Conservation (phyloP, 1,140 invertebrate species). For the Macrobrachium nipponense region DNA sequence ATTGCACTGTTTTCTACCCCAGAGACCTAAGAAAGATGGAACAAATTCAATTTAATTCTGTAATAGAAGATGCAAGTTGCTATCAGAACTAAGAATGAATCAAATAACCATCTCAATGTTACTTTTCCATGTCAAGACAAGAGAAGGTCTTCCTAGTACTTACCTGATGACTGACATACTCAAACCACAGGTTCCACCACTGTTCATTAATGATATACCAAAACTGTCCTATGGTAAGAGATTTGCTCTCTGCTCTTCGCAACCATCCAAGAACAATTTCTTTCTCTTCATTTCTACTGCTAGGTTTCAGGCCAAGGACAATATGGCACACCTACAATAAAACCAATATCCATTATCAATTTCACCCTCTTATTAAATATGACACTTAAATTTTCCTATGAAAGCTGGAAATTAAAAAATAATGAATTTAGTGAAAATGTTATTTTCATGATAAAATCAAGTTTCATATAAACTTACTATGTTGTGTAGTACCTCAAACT, state of each 20-base stretch:
- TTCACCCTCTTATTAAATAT: too few relatives aligned
- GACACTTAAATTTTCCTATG: too few relatives aligned
- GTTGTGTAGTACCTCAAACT: too few relatives aligned
- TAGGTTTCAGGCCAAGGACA: slow-evolving; percentile 85
- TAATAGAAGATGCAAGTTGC: background rate
- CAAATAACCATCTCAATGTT: background rate
- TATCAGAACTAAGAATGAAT: background rate
- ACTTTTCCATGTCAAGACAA: too few relatives aligned
- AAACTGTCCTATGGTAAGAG: slow-evolving; percentile 82
- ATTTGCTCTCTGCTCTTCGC: slow-evolving; percentile 79
- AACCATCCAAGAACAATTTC: slow-evolving; percentile 86
- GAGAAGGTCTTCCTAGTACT: background rate
- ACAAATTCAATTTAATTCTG: background rate
- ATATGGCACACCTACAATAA: slow-evolving; percentile 83
- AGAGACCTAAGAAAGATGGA: slow-evolving; percentile 3
- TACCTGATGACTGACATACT: slow-evolving; percentile 73
- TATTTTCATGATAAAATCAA: too few relatives aligned
- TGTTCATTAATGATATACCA: slow-evolving; percentile 87
- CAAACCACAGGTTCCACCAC: slow-evolving; percentile 86
- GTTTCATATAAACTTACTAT: too few relatives aligned
- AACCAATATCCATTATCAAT: background rate
- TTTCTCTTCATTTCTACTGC: slow-evolving; percentile 81
- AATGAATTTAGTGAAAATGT: too few relatives aligned
- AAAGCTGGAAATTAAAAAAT: too few relatives aligned
- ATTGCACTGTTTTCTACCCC: slow-evolving; percentile 51